Evolutionary conservation across 2,797 vertebrate genomes (phyloP).

Genomic region (Cryptoblepharus egeriae): DNA sequence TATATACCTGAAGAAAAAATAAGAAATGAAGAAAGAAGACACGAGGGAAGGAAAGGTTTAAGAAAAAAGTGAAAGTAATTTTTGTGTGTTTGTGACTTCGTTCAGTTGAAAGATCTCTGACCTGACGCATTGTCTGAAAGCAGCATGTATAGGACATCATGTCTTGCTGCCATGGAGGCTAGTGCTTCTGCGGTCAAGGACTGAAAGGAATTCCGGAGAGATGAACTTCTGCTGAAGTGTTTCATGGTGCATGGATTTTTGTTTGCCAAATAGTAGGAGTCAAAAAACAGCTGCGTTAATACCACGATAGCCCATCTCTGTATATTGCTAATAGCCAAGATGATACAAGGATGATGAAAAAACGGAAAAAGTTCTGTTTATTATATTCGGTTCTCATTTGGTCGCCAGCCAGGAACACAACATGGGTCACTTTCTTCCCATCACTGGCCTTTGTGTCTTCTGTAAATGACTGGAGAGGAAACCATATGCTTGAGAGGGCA

Average conservation of each 20-base stretch:
- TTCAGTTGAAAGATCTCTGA: neutral
- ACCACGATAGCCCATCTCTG: neutral
- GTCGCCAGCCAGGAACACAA: slow-evolving; percentile 8
- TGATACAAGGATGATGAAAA: slow-evolving; percentile 5
- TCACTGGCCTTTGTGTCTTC: neutral
- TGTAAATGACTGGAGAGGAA: neutral
- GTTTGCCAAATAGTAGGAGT: slow-evolving; percentile 10
- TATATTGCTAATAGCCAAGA: slow-evolving; percentile 22
- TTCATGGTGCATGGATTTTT: slow-evolving; percentile 9
- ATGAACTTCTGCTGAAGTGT: slow-evolving; percentile 25
- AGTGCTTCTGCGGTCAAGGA: slow-evolving; percentile 23
- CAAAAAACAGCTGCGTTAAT: slow-evolving; percentile 16
- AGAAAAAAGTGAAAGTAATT: neutral
- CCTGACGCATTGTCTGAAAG: neutral
- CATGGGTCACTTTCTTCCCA: neutral
- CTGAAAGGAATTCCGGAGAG: neutral
- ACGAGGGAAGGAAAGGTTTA: neutral
- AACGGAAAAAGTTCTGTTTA: slow-evolving; percentile 12
- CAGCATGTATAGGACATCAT: neutral
- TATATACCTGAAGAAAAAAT: neutral
- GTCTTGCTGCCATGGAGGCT: neutral
- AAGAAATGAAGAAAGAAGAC: neutral
- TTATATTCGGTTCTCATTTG: slow-evolving; percentile 16
- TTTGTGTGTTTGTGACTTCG: slow-evolving; percentile 2
- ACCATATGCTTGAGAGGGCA: neutral